Percentiles rank a stretch among this genome's conserved stretches.
phyloP scores from a whole-genome alignment of 2,888 invertebrate genomes.

The Cerastis rubricosa region DNA sequence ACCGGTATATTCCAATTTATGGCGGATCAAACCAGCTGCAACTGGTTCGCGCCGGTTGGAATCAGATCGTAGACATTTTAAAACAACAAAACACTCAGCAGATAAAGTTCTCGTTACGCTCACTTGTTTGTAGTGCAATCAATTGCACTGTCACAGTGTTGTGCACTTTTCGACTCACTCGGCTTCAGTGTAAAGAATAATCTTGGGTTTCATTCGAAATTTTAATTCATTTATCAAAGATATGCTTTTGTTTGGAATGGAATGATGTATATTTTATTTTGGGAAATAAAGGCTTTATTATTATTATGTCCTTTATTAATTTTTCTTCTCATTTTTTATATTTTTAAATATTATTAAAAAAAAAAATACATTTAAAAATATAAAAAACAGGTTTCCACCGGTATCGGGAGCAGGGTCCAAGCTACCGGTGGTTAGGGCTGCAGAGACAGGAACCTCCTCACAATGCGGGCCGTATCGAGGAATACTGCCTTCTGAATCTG shows the following conservation, averaged over 20 bases:
- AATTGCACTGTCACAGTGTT: constrained; percentile 38
- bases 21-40: constrained; percentile 6
- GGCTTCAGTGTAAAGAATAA: not conserved
- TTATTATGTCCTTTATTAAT: too few relatives aligned
- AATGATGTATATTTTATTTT: too few relatives aligned
- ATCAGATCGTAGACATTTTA: constrained; percentile 17
- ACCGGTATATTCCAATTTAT: not conserved
- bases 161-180: constrained; percentile 14
- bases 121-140: constrained; percentile 44
- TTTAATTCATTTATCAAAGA: not conserved
- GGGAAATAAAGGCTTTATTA: too few relatives aligned
- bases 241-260: not conserved
- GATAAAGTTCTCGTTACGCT: constrained; percentile 50
- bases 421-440: too few relatives aligned
- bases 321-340: too few relatives aligned
- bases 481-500: too few relatives aligned
- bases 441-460: too few relatives aligned
- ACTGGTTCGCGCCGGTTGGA: not conserved
- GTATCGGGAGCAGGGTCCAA: too few relatives aligned
- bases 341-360: too few relatives aligned
- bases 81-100: constrained; percentile 60
- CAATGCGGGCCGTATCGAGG: too few relatives aligned
- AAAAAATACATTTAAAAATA: too few relatives aligned
- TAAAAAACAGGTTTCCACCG: too few relatives aligned
- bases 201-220: not conserved